Evolutionary conservation across 2,888 invertebrate species (phyloP), one percentile per base, ranked within the genome.

Genomic region (Tiliacea aurago): DNA sequence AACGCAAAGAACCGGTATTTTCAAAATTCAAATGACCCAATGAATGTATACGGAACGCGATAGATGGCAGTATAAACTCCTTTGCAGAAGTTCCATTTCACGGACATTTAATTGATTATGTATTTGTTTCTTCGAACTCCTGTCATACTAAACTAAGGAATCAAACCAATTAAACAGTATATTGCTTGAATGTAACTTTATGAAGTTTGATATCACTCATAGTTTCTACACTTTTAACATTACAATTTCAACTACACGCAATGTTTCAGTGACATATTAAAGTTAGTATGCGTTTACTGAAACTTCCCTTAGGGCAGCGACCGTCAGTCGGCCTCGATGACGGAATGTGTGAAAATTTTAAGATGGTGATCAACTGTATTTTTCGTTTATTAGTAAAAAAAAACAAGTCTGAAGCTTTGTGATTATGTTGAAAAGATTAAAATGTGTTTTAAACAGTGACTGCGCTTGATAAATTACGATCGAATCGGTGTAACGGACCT

Each of bases 341-440:
- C 96, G 96, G 96, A 95, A 95, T 96, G 94, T 95, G 94, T 94
- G 92, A 95, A 95, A 95, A 93, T 91, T 92, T 94, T 94, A 95
- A 95, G 94, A 96, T 96, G 96, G 95, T 96, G 96, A 93, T 93
- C 94, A 93, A 92, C 93, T 93, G 93, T 95, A 93, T 95, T 95
- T 94, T 94, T 92, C 91, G 80, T 89, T 88, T 89, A 90, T 81
- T 90, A 86, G 78, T 85, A 81, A 86, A 88, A 88, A 89, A 91
- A 91, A 87, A 78, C 84, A 86, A 85, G 86, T 84, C 86, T 93
- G 86, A 89, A 92, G 90, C 89, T 91, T 88, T 88, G 80, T 88
- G 89, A 90, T 83, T 83, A 78, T 80, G 78, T 83, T 89, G 66
- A 88, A 88, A 86, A 83, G 78, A 82, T 84, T 76, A 86, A 87